Evolutionary conservation across 1,140 invertebrate genomes (phyloP).

Genomic region (Gryon sp.): DNA sequence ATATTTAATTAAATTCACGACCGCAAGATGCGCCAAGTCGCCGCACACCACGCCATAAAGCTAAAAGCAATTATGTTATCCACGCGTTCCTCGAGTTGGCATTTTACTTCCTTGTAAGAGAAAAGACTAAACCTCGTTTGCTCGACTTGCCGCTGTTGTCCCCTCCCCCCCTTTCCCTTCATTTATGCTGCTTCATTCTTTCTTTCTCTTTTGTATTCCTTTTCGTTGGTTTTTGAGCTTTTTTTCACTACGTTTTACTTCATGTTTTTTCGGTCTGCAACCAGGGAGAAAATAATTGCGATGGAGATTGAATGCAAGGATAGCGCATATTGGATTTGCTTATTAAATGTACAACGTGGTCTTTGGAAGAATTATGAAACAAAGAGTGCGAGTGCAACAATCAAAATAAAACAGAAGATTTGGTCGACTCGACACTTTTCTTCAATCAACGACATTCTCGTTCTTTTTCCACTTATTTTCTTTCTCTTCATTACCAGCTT

Average conservation of each 20-base stretch:
- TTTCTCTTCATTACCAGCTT: conserved; percentile 30
- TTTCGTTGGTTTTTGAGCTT: neutral
- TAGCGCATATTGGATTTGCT: conserved; percentile 63
- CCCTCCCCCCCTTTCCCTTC: conserved; percentile 3
- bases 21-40: conserved; percentile 75
- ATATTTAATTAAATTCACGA: conserved; percentile 78
- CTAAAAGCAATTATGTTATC: conserved; percentile 74
- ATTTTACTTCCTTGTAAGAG: conserved; percentile 63
- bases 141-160: conserved; percentile 47
- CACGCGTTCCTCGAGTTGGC: conserved; percentile 64
- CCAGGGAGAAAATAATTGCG: conserved; percentile 55
- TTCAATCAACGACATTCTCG: conserved; percentile 47
- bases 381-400: conserved; percentile 18
- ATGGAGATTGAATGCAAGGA: conserved; percentile 59
- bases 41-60: conserved; percentile 62
- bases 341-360: conserved; percentile 59
- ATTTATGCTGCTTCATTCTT: conserved; percentile 10
- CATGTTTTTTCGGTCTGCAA: conserved; percentile 42
- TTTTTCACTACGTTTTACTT: conserved; percentile 37
- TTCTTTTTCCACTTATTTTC: conserved; percentile 16
- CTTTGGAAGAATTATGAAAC: conserved; percentile 50
- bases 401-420: conserved; percentile 12
- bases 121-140: conserved; percentile 62
- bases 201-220: neutral
- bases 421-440: conserved; percentile 41